phyloP scores from a whole-genome alignment of 2,888 invertebrate genomes.

The Sclerodermus sp. region DNA sequence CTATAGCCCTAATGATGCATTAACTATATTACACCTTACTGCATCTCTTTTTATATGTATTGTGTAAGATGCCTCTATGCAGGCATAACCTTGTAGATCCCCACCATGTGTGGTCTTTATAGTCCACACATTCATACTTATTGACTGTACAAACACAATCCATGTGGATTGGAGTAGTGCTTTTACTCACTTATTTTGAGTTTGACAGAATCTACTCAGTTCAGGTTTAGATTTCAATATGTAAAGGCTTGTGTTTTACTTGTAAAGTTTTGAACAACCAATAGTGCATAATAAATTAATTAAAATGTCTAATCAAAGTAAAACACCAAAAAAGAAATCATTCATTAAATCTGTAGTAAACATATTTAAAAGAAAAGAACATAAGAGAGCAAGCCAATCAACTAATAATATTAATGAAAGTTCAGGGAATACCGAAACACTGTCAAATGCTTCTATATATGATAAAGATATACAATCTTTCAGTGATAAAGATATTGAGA shows the following conservation, averaged over 20 bases:
- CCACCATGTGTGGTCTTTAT: slow-evolving; percentile 8
- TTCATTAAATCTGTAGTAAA: slow-evolving; percentile 24
- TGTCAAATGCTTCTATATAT: not conserved
- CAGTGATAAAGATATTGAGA: not conserved
- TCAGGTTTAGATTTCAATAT: not conserved
- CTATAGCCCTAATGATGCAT: not conserved
- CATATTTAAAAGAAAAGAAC: slow-evolving; percentile 14
- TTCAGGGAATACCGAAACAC: not conserved
- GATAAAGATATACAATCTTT: not conserved
- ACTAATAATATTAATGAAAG: not conserved
- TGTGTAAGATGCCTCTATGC: slow-evolving; percentile 15
- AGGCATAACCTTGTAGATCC: slow-evolving; percentile 25
- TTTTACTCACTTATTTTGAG: no score
- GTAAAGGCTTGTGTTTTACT: not conserved
- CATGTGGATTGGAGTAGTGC: no score
- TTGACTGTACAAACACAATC: no score
- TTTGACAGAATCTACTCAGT: not conserved
- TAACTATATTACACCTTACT: not conserved
- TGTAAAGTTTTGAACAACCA: not conserved
- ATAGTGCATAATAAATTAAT: not conserved
- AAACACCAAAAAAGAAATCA: slow-evolving; percentile 21
- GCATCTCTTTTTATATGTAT: slow-evolving; percentile 10
- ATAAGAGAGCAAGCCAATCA: slow-evolving; percentile 10
- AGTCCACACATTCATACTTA: not conserved
- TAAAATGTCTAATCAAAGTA: slow-evolving; percentile 21